Evolutionary conservation across 2,888 invertebrate species (phyloP), one percentile per base, ranked within the genome.

Genomic region (Eilema sororculum): DNA sequence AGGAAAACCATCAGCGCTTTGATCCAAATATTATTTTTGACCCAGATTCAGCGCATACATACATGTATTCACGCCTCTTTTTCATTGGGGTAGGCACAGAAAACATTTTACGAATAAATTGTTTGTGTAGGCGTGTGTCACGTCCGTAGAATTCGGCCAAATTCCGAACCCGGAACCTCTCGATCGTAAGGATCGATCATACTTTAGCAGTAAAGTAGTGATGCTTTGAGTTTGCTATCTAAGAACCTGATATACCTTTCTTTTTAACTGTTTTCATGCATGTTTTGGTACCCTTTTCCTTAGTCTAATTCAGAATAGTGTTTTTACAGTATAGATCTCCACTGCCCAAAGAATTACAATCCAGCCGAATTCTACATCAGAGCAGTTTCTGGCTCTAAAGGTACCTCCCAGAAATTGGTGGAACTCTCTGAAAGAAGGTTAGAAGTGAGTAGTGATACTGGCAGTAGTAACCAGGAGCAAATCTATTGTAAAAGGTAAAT

Each of bases 361-460:
- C 97, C 97, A 6, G 98, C 98, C 0, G 99, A 99, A 89, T 98
- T 97, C 90, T 98, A 97, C 89, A 96, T 99, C n/a, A 93, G 88
- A 72, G 88, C 89, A 0, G 89, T 95, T n/a, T 94, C 93, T 0
- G 77, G 79, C 68, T 78, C 79, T 41, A 83, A 68, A 33, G 74
- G 57, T 22, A 72, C 80, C 24, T 71, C 86, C 9, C 80, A 86
- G 41, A 86, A 80, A 76, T 80, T 91, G 3, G 74, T 86, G 80
- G 87, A 89, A 79, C 84, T 80, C 62, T 83, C 86, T 76, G 75
- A 80, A 46, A 76, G 82, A 69, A 80, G 81, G 74, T 80, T 73
- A 67, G 70, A 68, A 16, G 70, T 71, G 60, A 79, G 69, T 58
- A 74, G 82, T 3, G 75, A 68, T 69, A 84, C 78, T 22, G 28